Evolutionary conservation across 1,140 invertebrate genomes (phyloP).

Genomic region (Drosophila sulfurigaster): DNA sequence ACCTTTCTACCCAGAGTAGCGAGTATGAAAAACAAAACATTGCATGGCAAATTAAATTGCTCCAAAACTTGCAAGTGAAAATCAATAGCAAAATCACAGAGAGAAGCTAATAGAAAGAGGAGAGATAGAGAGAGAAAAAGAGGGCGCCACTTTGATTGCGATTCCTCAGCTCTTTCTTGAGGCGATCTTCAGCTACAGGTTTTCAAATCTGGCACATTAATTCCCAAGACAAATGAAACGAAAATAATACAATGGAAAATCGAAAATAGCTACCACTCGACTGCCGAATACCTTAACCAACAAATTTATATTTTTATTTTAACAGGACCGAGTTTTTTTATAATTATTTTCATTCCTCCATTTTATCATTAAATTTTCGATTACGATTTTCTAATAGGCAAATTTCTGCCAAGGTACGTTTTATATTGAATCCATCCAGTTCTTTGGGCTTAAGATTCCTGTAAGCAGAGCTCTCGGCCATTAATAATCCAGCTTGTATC

Average conservation of each 20-base stretch:
- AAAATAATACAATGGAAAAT: constrained; percentile 66
- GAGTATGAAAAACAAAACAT: constrained; percentile 10
- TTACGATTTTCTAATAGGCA: neutral
- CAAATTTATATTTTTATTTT: too few species aligned
- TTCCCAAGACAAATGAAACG: constrained; percentile 79
- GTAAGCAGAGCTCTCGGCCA: neutral
- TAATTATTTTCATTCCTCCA: too few species aligned
- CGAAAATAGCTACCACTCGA: neutral
- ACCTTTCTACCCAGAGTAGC: too few species aligned
- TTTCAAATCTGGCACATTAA: constrained; percentile 81
- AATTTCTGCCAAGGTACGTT: neutral
- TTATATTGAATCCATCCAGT: neutral
- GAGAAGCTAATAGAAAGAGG: neutral
- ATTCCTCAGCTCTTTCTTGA: constrained; percentile 63
- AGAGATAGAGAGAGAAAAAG: neutral
- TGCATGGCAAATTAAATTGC: constrained; percentile 32
- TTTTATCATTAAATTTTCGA: neutral
- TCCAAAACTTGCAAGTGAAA: constrained; percentile 66
- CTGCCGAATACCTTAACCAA: constrained; percentile 12
- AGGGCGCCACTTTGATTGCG: constrained; percentile 45
- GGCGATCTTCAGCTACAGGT: constrained; percentile 74
- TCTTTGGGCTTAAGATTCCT: neutral
- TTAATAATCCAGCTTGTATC: neutral
- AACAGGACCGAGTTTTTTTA: too few species aligned
- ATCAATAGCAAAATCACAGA: constrained; percentile 61